These are phyloP conservation scores for Edolisoma coerulescens DNA, from an alignment of 2,113 vertebrate genomes.

Conservation along the genomic window DNA sequence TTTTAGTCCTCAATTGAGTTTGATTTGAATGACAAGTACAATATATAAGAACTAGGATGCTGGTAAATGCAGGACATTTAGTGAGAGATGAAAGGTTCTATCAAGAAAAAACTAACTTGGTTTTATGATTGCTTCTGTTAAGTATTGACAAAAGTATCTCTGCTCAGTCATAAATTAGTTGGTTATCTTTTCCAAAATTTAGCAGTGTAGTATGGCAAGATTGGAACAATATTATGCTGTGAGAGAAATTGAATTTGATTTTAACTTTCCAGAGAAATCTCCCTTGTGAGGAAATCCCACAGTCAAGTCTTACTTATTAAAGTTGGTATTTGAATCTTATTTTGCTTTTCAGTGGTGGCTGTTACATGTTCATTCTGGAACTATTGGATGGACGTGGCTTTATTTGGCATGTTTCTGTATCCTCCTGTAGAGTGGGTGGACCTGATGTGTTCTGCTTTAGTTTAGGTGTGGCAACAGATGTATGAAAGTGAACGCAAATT, in stretches of 20 bases:
- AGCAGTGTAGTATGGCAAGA: background rate
- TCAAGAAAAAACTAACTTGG: background rate
- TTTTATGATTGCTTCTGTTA: background rate
- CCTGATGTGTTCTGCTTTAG: background rate
- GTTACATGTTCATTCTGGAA: background rate
- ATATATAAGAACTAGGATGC: background rate
- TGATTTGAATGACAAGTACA: background rate
- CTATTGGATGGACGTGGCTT: rapidly evolving
- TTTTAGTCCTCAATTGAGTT: background rate
- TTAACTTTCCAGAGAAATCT: background rate
- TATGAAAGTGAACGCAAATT: background rate
- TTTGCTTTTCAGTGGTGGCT: background rate
- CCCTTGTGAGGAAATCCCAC: background rate
- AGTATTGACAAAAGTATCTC: background rate
- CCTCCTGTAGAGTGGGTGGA: background rate
- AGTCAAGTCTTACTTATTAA: background rate
- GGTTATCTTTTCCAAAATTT: background rate
- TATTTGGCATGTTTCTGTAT: background rate
- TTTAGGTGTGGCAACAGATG: background rate
- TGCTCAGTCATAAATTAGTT: background rate
- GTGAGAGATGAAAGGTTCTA: background rate
- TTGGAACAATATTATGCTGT: background rate
- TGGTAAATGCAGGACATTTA: background rate
- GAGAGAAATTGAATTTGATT: background rate
- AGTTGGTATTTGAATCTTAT: background rate